phyloP scores from a whole-genome alignment of 2,113 vertebrate species.

The Aramus guarauna region DNA sequence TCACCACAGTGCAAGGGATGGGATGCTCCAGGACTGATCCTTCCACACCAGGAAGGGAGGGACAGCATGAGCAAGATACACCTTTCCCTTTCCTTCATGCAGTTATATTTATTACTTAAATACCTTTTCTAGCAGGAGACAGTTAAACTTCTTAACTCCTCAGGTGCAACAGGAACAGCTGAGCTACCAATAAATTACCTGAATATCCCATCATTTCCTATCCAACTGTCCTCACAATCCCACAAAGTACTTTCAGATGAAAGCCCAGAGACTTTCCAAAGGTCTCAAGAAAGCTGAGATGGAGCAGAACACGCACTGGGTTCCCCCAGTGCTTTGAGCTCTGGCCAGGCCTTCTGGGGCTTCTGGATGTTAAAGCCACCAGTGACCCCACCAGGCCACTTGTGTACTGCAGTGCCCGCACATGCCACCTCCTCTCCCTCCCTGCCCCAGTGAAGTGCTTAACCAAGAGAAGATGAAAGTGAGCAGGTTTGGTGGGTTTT shows the following conservation, averaged over 20 bases:
- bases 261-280: not conserved
- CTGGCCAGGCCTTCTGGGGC: not conserved
- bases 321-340: not conserved
- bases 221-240: not conserved
- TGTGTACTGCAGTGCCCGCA: not conserved
- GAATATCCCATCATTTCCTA: not conserved
- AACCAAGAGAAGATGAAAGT: not conserved
- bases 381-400: not conserved
- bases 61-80: not conserved
- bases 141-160: not conserved
- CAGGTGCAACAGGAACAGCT: not conserved
- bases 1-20: not conserved
- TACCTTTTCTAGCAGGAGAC: not conserved
- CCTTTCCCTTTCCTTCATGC: not conserved
- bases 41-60: not conserved
- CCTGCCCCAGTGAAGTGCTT: not conserved
- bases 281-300: not conserved
- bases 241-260: not conserved
- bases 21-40: not conserved
- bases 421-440: not conserved
- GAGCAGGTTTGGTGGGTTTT: not conserved
- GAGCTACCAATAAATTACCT: not conserved
- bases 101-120: not conserved
- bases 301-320: accelerated
- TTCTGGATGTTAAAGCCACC: not conserved